Evolutionary conservation across 2,888 invertebrate genomes (phyloP).

Genomic region (Tenthredo mesomela): DNA sequence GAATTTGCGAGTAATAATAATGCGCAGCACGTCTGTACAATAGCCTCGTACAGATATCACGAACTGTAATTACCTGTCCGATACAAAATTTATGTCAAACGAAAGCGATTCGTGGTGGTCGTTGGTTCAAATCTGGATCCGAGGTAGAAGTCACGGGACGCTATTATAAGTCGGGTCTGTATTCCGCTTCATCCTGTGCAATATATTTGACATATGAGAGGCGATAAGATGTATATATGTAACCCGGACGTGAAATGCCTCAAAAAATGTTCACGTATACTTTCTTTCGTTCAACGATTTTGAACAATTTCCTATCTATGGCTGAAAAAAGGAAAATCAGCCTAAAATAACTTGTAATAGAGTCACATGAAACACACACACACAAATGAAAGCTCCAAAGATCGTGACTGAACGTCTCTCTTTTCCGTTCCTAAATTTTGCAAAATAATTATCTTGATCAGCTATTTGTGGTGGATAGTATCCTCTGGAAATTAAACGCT

Average conservation of each 20-base stretch:
- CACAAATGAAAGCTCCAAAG: too few relatives aligned
- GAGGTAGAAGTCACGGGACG: neutral
- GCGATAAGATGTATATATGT: neutral
- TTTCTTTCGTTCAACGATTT: neutral
- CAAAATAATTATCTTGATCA: neutral
- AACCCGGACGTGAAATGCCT: neutral
- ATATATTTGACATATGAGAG: constrained; percentile 17
- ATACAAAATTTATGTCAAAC: constrained; percentile 70
- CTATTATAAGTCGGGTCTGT: constrained; percentile 13
- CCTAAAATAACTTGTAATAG: neutral
- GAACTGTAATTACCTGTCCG: constrained; percentile 71
- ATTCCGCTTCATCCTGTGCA: neutral
- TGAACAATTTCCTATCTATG: neutral
- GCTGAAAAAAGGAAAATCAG: neutral
- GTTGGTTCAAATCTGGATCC: constrained; percentile 25
- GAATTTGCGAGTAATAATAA: constrained; percentile 60
- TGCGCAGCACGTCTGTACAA: constrained; percentile 66
- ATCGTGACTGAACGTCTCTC: neutral
- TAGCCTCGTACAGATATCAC: constrained; percentile 65
- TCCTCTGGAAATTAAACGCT: neutral
- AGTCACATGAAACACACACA: too few relatives aligned
- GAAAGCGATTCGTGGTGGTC: constrained; percentile 54
- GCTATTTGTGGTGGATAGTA: neutral
- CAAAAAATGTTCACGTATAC: neutral
- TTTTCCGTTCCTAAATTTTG: neutral